Evolutionary conservation across 2,888 invertebrate species (phyloP).

Genomic region (Chrysolina americana): DNA sequence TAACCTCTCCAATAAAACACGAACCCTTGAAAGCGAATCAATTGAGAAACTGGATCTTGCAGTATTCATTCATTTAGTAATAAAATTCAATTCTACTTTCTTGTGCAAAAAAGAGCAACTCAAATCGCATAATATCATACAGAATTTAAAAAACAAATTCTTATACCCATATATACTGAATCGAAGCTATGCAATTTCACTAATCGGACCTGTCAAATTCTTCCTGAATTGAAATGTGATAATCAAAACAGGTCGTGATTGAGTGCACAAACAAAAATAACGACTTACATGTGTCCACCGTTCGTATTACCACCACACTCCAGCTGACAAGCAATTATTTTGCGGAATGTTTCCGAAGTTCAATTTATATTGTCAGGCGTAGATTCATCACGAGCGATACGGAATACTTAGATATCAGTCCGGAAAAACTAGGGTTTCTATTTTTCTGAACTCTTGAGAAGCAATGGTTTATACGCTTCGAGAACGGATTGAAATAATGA

Average conservation of each 20-base stretch:
- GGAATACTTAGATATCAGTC: background rate
- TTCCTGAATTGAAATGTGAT: background rate
- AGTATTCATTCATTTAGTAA: too few species aligned
- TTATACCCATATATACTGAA: too few species aligned
- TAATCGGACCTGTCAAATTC: background rate
- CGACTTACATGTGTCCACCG: background rate
- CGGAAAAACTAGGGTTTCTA: background rate
- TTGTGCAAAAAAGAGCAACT: too few species aligned
- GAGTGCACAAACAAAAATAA: conserved; percentile 20
- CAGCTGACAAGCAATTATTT: conserved; percentile 9
- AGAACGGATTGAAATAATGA: too few species aligned
- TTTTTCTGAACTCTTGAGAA: background rate
- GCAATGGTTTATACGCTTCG: too few species aligned
- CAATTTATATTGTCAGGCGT: conserved; percentile 4
- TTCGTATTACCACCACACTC: background rate
- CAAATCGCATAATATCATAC: too few species aligned
- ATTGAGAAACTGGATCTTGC: too few species aligned
- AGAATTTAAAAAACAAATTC: too few species aligned
- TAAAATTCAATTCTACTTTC: too few species aligned
- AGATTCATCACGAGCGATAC: background rate
- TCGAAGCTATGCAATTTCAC: background rate
- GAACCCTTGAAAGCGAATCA: too few species aligned
- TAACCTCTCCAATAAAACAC: too few species aligned
- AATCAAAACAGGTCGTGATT: background rate
- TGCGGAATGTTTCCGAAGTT: background rate